Evolutionary conservation across 1,140 invertebrate genomes (phyloP).

Genomic region (Octopus sinensis): DNA sequence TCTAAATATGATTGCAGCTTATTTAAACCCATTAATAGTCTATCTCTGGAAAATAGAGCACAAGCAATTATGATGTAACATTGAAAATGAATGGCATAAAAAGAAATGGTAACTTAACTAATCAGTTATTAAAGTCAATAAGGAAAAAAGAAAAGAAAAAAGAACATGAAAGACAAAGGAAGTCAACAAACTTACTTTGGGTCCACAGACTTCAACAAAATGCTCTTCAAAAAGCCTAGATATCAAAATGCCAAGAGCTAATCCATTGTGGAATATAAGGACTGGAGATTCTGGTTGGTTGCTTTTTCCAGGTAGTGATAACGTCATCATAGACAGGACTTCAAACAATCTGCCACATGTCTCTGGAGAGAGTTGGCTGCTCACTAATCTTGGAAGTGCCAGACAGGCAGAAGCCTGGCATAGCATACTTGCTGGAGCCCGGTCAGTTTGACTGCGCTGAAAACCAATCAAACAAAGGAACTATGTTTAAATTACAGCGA

Average conservation of each 20-base stretch:
- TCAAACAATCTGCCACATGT: slow-evolving; percentile 25
- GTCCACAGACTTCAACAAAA: slow-evolving; percentile 37
- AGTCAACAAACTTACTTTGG: slow-evolving; percentile 26
- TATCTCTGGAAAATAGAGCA: too few species aligned
- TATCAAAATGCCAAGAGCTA: slow-evolving; percentile 35
- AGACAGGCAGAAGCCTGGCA: slow-evolving; percentile 34
- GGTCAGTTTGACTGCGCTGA: slow-evolving; percentile 24
- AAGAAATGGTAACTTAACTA: too few species aligned
- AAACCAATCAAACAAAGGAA: background rate
- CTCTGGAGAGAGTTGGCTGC: slow-evolving; percentile 32
- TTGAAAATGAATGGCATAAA: too few species aligned
- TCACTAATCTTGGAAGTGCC: slow-evolving; percentile 33
- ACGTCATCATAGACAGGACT: slow-evolving; percentile 24
- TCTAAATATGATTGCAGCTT: too few species aligned
- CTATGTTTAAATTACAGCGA: background rate
- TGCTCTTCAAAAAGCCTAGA: slow-evolving; percentile 36
- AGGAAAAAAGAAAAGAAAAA: too few species aligned
- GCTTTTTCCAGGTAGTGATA: slow-evolving; percentile 27
- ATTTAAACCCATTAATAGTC: too few species aligned
- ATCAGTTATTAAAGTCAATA: too few species aligned
- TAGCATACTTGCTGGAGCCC: slow-evolving; percentile 32
- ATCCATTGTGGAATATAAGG: slow-evolving; percentile 29
- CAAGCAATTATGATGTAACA: too few species aligned
- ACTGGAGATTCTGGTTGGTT: slow-evolving; percentile 28
- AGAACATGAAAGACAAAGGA: too few species aligned